Conservation (phyloP, 2,113 vertebrate genomes). For the Heteronetta atricapilla region DNA sequence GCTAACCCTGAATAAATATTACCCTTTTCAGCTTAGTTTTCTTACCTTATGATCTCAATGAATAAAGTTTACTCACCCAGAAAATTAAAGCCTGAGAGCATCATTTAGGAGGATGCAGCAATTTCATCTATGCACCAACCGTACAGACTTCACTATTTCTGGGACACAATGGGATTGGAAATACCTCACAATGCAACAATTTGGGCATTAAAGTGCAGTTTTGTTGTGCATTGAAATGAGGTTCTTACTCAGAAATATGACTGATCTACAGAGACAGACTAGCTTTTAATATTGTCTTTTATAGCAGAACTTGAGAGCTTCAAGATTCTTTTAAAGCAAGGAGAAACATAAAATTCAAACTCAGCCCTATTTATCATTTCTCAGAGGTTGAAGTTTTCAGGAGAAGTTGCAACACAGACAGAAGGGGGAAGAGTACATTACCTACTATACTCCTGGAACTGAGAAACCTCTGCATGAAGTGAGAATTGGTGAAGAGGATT, state of each 20-base stretch:
- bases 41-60: neutral
- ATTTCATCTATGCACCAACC: neutral
- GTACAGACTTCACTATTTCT: neutral
- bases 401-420: neutral
- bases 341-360: neutral
- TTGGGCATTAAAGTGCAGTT: neutral
- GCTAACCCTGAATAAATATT: constrained; percentile 44
- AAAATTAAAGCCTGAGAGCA: constrained; percentile 52
- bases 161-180: neutral
- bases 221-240: neutral
- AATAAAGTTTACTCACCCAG: constrained; percentile 55
- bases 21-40: constrained; percentile 27
- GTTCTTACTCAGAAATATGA: neutral
- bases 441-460: constrained; percentile 88
- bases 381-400: neutral
- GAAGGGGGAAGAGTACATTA: constrained; percentile 63
- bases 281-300: neutral
- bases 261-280: neutral
- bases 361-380: neutral
- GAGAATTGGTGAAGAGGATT: constrained; percentile 91
- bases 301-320: neutral
- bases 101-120: neutral
- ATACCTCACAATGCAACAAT: neutral
- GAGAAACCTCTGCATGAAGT: constrained; percentile 87
- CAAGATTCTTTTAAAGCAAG: neutral